phyloP scores from a whole-genome alignment of 2,113 vertebrate genomes.

The Noctilio leporinus region DNA sequence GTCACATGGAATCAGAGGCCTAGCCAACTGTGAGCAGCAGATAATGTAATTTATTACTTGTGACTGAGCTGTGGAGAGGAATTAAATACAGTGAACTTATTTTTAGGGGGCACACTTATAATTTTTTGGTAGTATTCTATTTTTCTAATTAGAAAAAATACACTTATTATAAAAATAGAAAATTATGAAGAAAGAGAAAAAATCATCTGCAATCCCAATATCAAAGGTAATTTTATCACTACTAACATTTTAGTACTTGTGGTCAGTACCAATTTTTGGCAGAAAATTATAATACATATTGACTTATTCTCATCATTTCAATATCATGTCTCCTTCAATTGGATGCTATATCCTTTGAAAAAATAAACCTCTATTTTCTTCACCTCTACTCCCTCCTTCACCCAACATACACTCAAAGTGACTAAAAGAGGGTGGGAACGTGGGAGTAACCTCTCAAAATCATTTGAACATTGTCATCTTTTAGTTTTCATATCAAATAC shows the following conservation, averaged over 20 bases:
- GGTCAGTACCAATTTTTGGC: neutral
- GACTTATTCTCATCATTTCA: neutral
- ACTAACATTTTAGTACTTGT: neutral
- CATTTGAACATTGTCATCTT: neutral
- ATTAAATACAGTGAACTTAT: neutral
- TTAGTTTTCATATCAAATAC: neutral
- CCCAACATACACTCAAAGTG: neutral
- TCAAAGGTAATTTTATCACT: neutral
- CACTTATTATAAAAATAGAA: neutral
- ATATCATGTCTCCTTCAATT: neutral
- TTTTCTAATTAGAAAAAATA: neutral
- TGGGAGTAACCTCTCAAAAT: neutral
- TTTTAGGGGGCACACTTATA: neutral
- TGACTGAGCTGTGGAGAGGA: neutral
- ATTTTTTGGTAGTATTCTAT: neutral
- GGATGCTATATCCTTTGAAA: neutral
- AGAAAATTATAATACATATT: neutral
- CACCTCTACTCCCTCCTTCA: neutral
- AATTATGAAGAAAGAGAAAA: neutral
- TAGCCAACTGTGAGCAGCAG: neutral
- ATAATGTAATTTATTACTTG: neutral
- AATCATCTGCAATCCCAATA: neutral
- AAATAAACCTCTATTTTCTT: neutral
- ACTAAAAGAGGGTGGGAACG: neutral
- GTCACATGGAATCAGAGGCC: neutral